A percentile compares a stretch with the other conserved stretches of the same genome.
Evolutionary conservation across 2,113 vertebrate species (phyloP).

Genomic region (Haplotaxodon microlepis): DNA sequence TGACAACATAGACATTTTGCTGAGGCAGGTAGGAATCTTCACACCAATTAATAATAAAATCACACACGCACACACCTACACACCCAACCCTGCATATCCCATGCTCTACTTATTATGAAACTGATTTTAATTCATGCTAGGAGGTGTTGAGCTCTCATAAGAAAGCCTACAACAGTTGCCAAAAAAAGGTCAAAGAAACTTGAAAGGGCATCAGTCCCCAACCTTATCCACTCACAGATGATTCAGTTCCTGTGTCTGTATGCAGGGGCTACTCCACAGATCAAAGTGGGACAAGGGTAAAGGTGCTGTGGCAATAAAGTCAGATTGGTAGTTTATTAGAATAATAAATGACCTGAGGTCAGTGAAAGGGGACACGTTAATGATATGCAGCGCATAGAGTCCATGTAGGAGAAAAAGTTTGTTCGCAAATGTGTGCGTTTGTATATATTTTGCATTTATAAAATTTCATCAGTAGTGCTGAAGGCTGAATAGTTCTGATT

Average conservation of each 20-base stretch:
- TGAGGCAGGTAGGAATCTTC: conserved; percentile 43
- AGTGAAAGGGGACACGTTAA: not conserved
- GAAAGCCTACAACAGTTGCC: not conserved
- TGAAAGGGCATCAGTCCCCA: conserved; percentile 33
- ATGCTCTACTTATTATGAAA: not conserved
- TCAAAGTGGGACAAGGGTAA: not conserved
- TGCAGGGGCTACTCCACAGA: not conserved
- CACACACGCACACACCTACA: not conserved
- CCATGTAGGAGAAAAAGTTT: not conserved
- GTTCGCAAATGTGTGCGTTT: accelerated
- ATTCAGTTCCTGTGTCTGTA: conserved; percentile 25
- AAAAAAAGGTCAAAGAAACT: conserved; percentile 40
- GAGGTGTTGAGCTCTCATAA: not conserved
- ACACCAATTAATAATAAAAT: conserved; percentile 50
- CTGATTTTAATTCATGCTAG: conserved; percentile 2
- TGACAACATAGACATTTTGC: conserved; percentile 49
- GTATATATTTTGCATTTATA: not conserved
- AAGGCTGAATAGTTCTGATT: not conserved
- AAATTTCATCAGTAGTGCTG: not conserved
- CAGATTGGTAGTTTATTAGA: conserved; percentile 20
- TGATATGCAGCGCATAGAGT: not conserved
- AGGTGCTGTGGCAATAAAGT: not conserved
- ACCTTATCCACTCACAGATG: conserved; percentile 35
- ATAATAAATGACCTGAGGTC: conserved; percentile 10
- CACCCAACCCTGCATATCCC: not conserved